Evolutionary conservation across 2,113 vertebrate species (phyloP), one percentile per base, ranked within the genome.

Genomic region (Nematolebias whitei): DNA sequence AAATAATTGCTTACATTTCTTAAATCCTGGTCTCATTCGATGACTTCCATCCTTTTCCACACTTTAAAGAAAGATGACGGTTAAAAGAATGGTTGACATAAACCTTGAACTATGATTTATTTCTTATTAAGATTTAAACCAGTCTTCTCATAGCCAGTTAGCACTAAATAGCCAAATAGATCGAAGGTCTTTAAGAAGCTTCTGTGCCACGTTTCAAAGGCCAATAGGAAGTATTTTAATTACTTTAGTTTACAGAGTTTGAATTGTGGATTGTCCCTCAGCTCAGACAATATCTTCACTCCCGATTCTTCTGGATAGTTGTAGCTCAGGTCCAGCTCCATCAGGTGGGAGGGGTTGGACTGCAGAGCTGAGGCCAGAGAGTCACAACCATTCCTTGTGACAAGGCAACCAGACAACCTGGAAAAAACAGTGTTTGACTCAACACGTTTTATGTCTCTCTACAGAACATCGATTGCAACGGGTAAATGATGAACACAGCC

Each of bases 371-470:
- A 68, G 19, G 29, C 52, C 65, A 91, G 68, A 61, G 5, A 11
- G 14, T 0, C n/a, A 77, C 87, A 90, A 19, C 80, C 84, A 1
- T 16, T 0, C 38, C 69, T 47, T 23, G 80, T 73, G 43, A 91
- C 43, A 43, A 76, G 24, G 61, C 90, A 91, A 8, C 74, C 71
- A 2, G 85, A 82, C 44, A 89, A 71, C n/a, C 88, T 90, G 71
- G 43, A 4, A 69, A 32, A 50, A 18, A 18, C 0, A 58, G 15
- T 8, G 16, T 16, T 35, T 66, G 40, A 23, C 18, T 7, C 11
- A 58, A 35, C 0, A 43, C 19, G 52, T 14, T 16, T 19, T 12
- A 12, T 15, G 2, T 15, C n/a, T 43, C 5, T 26, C 13, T 20
- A 15, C 5, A 22, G 11, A 43, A 16, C 16, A 43, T 10, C 5